Evolutionary conservation across 1,140 invertebrate genomes (phyloP).

Genomic region (Atta cephalotes): DNA sequence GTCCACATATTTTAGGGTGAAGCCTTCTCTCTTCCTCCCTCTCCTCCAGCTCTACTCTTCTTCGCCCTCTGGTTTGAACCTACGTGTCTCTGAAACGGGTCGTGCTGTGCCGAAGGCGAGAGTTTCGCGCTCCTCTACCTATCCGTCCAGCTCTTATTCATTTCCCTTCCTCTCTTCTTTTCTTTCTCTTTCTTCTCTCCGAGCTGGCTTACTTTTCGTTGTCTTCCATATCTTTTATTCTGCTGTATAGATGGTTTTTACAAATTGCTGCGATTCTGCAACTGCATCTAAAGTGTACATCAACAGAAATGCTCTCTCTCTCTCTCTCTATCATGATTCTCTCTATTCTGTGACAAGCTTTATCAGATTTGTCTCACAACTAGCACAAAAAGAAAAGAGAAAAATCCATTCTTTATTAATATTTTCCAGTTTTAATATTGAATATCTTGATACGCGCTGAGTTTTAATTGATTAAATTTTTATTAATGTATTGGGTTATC

Average conservation of each 20-base stretch:
- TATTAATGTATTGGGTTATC: neutral
- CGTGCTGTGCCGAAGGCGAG: slow-evolving; percentile 79
- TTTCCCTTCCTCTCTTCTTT: neutral
- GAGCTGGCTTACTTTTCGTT: slow-evolving; percentile 12
- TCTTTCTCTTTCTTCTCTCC: neutral
- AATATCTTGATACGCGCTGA: neutral
- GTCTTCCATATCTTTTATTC: slow-evolving; percentile 27
- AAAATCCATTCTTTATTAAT: neutral
- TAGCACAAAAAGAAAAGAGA: too few relatives aligned
- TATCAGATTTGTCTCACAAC: neutral
- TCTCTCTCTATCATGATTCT: neutral
- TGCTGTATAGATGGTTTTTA: neutral
- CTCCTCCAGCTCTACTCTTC: slow-evolving; percentile 67
- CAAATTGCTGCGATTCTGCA: neutral
- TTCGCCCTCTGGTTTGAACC: slow-evolving; percentile 74
- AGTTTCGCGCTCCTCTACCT: slow-evolving; percentile 57
- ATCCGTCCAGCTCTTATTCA: slow-evolving; percentile 35
- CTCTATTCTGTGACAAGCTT: neutral
- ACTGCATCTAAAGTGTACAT: neutral
- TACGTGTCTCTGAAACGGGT: slow-evolving; percentile 84
- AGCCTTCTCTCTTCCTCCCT: slow-evolving; percentile 74
- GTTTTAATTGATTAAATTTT: neutral
- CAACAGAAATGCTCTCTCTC: neutral
- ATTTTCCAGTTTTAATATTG: neutral
- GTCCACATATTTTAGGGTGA: slow-evolving; percentile 85